Percentiles rank a stretch among this genome's conserved stretches.
Conservation (phyloP, 2,888 invertebrate species). For the Pristionchus entomophagus region DNA sequence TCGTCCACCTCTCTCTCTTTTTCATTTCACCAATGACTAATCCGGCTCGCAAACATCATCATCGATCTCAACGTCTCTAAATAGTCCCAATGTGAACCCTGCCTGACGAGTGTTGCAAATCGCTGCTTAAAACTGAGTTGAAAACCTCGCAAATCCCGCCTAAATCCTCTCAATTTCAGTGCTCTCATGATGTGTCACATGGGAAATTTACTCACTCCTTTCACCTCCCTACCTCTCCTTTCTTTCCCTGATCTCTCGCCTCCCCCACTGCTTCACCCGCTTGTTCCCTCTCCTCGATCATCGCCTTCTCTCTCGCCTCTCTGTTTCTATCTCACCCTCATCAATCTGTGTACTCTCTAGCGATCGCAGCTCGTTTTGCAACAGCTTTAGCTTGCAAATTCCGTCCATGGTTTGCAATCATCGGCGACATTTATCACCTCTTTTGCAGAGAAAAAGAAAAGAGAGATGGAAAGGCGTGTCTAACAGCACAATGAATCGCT, state of each 20-base stretch:
- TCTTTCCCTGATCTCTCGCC: neutral
- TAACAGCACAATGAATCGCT: neutral
- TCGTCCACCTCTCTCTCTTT: too few species aligned
- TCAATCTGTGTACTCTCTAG: neutral
- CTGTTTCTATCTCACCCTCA: neutral
- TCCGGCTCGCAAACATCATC: too few species aligned
- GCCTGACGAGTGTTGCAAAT: neutral
- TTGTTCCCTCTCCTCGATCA: neutral
- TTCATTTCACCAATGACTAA: too few species aligned
- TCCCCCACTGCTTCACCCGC: neutral
- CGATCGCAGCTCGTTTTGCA: constrained; percentile 1
- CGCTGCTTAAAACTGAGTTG: neutral
- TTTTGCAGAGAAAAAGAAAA: neutral
- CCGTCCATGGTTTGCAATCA: neutral
- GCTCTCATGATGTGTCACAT: constrained; percentile 37
- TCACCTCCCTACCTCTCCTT: neutral
- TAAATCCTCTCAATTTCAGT: constrained; percentile 7
- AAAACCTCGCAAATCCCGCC: neutral
- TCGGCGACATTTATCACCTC: constrained; percentile 28
- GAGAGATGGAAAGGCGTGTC: neutral
- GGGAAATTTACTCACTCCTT: neutral
- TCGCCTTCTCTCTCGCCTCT: neutral
- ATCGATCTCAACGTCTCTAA: too few species aligned
- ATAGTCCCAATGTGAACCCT: too few species aligned
- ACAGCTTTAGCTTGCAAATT: neutral